Conservation (phyloP, 2,888 invertebrate species). For the Synanthedon formicaeformis region DNA sequence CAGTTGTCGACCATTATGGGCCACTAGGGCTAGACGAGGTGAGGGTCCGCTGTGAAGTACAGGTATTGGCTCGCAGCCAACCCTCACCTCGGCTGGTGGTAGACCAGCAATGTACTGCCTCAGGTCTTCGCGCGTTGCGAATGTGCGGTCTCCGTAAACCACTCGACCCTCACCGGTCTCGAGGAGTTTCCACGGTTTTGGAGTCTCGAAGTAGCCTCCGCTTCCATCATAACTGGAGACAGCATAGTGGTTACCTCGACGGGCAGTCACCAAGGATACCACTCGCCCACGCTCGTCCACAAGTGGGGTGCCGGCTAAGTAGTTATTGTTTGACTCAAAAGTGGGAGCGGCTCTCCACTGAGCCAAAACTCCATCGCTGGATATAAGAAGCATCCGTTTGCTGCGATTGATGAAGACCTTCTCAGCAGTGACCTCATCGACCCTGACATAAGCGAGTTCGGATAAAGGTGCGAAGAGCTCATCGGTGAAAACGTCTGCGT, state of each 20-base stretch:
- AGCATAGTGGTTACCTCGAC: slow-evolving; percentile 48
- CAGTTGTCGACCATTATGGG: slow-evolving; percentile 32
- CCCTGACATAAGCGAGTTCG: slow-evolving; percentile 49
- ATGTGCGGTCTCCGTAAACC: slow-evolving; percentile 38
- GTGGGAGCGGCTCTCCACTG: slow-evolving; percentile 55
- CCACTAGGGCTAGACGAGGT: slow-evolving; percentile 31
- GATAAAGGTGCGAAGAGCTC: slow-evolving; percentile 43
- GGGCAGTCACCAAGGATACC: slow-evolving; percentile 48
- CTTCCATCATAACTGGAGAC: slow-evolving; percentile 55
- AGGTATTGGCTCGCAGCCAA: slow-evolving; percentile 16
- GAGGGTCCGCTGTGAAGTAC: slow-evolving; percentile 19
- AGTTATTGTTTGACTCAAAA: slow-evolving; percentile 53
- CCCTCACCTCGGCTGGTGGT: slow-evolving; percentile 15
- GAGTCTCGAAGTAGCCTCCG: slow-evolving; percentile 56
- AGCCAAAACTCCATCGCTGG: slow-evolving; percentile 46
- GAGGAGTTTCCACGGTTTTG: slow-evolving; percentile 28
- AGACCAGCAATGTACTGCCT: slow-evolving; percentile 21
- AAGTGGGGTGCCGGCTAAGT: slow-evolving; percentile 46
- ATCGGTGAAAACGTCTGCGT: slow-evolving; percentile 53
- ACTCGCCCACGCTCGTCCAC: slow-evolving; percentile 37
- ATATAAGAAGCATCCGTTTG: slow-evolving; percentile 45
- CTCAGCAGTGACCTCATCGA: slow-evolving; percentile 48
- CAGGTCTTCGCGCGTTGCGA: slow-evolving; percentile 33
- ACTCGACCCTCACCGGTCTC: slow-evolving; percentile 17
- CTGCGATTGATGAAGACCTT: slow-evolving; percentile 61